Conservation (phyloP, 1,140 invertebrate genomes). For the Eumaeus atala region DNA sequence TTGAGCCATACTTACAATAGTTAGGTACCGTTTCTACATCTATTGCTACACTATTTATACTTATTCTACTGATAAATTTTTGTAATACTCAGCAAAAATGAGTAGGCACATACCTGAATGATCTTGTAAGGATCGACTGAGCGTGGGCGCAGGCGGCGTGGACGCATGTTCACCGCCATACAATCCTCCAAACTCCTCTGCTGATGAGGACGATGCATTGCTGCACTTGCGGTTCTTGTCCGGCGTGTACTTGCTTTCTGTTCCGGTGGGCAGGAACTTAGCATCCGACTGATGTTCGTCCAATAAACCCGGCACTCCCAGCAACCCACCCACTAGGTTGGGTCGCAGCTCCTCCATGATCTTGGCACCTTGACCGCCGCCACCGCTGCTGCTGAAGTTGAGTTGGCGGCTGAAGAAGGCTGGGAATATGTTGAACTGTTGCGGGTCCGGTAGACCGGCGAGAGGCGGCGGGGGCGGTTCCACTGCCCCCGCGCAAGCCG, state of each 20-base stretch:
- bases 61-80: too few species aligned
- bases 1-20: too few species aligned
- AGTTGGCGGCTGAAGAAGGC: conserved; percentile 90
- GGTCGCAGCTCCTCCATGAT: conserved; percentile 90
- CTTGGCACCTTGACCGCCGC: conserved; percentile 81
- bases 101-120: conserved; percentile 62
- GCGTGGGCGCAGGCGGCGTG: conserved; percentile 78
- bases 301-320: conserved; percentile 84
- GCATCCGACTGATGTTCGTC: conserved; percentile 83
- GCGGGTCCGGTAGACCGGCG: conserved; percentile 75
- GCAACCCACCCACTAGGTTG: conserved; percentile 83
- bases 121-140: conserved; percentile 76
- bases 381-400: conserved; percentile 81
- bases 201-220: conserved; percentile 83
- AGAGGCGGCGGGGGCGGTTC: conserved; percentile 77
- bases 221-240: conserved; percentile 83
- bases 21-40: too few species aligned
- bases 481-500: conserved; percentile 72
- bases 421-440: conserved; percentile 92
- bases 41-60: too few species aligned
- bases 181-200: conserved; percentile 85
- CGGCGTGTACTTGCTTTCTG: conserved; percentile 71
- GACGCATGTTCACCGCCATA: conserved; percentile 78
- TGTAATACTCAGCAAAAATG: too few species aligned
- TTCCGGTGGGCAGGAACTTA: conserved; percentile 68